Base-by-base conservation (phyloP, 2,113 vertebrate genomes). In the Telmatochromis brichardi region DNA sequence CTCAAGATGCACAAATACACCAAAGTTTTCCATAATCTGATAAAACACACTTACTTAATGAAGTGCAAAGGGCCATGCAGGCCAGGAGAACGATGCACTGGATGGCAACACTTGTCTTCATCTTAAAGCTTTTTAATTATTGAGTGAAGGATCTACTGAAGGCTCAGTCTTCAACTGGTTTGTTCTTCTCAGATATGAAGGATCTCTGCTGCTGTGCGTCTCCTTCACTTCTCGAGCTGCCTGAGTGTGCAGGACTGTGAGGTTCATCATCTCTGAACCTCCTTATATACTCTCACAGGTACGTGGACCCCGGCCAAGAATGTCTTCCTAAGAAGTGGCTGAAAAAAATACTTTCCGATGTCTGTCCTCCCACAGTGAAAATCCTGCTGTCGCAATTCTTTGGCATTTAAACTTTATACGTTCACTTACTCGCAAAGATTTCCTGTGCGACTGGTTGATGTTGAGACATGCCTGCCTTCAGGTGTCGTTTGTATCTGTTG, bases 1-100 rank as follows among this genome's bases (percentile, higher is more conserved):
- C 1, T 31, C 26, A 60, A 15, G 2, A 0, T 31, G 26, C 57
- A 17, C 7, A 60, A 10, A 60, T 31, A 17, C 57, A 60, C 14
- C 19, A 58, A 57, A 0, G 0, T 14, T 57, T 28, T 14, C 12
- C 23, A 14, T 28, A 26, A 57, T 58, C 13, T 7, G 68, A 26
- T 6, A 5, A 60, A 60, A 6, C 13, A 65, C 19, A 88, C 92
- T 88, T 86, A 92, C 17, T 0, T 35, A 35, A 35, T 60, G 86
- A 73, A 19, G 28, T 23, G 78, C 53, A 76, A 17, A 60, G 2
- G 55, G 4, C 2, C 7, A 31, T 2, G 40, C 85, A 90, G 60
- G 71, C 58, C 55, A 94, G 51, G n/a, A 93, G 54, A 21, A 91
- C 0, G 6, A 90, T 3, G 79, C 78, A 86, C 15, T 42, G 50